Evolutionary conservation across 2,113 vertebrate genomes (phyloP).

Genomic region (Istiophorus platypterus): DNA sequence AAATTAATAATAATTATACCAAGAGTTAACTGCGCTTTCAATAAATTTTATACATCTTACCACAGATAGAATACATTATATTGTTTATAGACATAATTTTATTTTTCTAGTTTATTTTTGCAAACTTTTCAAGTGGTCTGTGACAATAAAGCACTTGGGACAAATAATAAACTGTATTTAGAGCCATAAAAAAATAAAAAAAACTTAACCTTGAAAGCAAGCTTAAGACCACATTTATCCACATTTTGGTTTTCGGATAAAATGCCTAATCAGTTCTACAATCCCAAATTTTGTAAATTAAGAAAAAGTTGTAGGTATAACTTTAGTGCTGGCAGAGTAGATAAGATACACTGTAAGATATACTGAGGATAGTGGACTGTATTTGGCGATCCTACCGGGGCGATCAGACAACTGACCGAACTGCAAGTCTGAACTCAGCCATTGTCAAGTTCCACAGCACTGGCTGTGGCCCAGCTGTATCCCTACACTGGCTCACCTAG

Average conservation of each 20-base stretch:
- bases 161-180: neutral
- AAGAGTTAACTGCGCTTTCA: too few species aligned
- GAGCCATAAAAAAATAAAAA: neutral
- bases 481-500: slow-evolving; percentile 28
- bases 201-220: neutral
- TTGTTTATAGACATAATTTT: neutral
- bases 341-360: neutral
- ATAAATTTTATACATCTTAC: neutral
- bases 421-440: slow-evolving; percentile 22
- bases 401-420: slow-evolving; percentile 19
- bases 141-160: neutral
- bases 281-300: neutral
- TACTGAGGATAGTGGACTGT: neutral
- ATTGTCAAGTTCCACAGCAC: slow-evolving; percentile 40
- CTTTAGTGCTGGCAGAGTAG: neutral
- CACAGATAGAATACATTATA: neutral
- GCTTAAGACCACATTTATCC: neutral
- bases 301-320: neutral
- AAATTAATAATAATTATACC: neutral
- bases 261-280: neutral
- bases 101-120: neutral
- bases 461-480: slow-evolving; percentile 20
- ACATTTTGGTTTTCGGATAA: neutral
- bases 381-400: neutral
- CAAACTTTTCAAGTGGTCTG: neutral